Evolutionary conservation across 2,113 vertebrate genomes (phyloP).

Genomic region (Emberiza fucata): DNA sequence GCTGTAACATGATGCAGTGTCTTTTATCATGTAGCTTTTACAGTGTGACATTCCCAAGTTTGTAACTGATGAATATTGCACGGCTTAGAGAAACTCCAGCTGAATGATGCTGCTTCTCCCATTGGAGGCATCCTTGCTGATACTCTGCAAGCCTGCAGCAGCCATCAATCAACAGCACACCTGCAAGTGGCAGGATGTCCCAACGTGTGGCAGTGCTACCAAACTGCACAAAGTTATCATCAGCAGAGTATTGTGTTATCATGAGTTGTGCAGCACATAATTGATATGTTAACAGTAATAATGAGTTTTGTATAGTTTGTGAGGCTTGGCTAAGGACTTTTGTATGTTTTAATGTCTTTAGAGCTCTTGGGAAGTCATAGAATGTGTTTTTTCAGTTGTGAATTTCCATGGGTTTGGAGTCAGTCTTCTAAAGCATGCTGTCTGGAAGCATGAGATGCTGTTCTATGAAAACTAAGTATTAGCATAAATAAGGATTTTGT

Average conservation of each 20-base stretch:
- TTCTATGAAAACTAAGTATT: background rate
- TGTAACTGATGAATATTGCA: constrained; percentile 54
- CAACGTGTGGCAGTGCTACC: background rate
- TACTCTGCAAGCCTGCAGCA: constrained; percentile 1
- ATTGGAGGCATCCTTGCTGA: constrained; percentile 12
- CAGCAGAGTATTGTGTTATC: background rate
- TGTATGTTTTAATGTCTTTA: background rate
- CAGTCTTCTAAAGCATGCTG: background rate
- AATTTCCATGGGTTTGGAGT: background rate
- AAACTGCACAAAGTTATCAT: background rate
- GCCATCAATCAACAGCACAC: background rate
- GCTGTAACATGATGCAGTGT: background rate
- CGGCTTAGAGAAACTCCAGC: background rate
- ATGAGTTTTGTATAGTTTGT: background rate
- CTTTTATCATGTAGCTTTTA: constrained; percentile 23
- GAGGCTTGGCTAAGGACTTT: background rate
- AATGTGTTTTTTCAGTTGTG: background rate
- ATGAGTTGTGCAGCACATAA: background rate
- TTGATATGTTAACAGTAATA: background rate
- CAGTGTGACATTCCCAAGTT: constrained; percentile 43
- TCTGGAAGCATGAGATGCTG: background rate
- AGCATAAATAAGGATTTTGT: background rate
- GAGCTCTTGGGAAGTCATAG: background rate
- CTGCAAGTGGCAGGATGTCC: constrained; percentile 21
- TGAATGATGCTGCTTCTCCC: background rate